Percentiles rank a stretch among this genome's conserved stretches.
Conservation (phyloP, 2,797 vertebrate species). For the Mus caroli region DNA sequence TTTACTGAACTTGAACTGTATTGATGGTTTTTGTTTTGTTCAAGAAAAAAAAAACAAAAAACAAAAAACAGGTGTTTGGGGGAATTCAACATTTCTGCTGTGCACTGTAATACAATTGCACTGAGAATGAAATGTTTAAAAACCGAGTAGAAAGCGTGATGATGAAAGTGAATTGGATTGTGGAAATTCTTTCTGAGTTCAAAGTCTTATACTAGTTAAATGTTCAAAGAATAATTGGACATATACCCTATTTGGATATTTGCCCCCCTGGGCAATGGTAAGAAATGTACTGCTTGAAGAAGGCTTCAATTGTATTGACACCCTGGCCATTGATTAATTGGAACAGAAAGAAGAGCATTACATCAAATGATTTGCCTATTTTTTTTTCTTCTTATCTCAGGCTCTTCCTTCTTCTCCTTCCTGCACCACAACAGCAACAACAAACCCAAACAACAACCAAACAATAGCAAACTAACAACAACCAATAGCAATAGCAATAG, state of each 20-base stretch:
- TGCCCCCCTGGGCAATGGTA: conserved; percentile 42
- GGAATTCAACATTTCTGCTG: conserved; percentile 78
- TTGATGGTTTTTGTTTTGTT: conserved; percentile 78
- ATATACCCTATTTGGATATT: conserved; percentile 43
- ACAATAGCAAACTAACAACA: background rate
- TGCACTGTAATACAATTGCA: conserved; percentile 72
- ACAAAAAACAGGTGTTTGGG: conserved; percentile 70
- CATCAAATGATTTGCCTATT: conserved; percentile 62
- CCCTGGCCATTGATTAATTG: conserved; percentile 66
- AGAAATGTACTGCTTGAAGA: conserved; percentile 54
- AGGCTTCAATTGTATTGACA: conserved; percentile 59
- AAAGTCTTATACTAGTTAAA: conserved; percentile 71
- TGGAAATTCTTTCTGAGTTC: conserved; percentile 73
- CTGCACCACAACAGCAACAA: background rate
- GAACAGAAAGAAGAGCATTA: conserved; percentile 64
- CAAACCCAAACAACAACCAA: background rate
- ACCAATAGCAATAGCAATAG: background rate
- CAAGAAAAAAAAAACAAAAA: conserved; percentile 62
- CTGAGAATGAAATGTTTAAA: conserved; percentile 73
- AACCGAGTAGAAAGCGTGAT: conserved; percentile 23
- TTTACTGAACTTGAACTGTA: conserved; percentile 78
- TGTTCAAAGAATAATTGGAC: conserved; percentile 60
- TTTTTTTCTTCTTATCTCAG: conserved; percentile 44
- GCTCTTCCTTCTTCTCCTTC: conserved; percentile 13
- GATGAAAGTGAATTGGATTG: conserved; percentile 75